Percentiles rank a stretch among this genome's conserved stretches.
These are phyloP conservation scores for Plebejus argus DNA, from an alignment of 2,888 invertebrate genomes.

Conservation along the genomic window DNA sequence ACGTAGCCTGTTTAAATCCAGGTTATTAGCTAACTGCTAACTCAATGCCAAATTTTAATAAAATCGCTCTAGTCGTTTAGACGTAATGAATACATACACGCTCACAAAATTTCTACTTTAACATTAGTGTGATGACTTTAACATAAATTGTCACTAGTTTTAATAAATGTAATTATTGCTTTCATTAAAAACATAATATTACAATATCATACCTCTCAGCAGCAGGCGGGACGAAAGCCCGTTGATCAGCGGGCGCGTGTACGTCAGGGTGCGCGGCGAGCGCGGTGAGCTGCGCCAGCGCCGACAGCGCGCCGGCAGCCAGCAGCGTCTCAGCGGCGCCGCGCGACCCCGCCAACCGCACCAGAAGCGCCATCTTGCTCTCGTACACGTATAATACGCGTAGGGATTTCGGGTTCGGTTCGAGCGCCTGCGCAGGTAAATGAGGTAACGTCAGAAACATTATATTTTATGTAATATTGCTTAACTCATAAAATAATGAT, in stretches of 20 bases:
- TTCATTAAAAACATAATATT: too few relatives aligned
- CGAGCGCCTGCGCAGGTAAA: constrained; percentile 72
- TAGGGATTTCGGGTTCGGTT: constrained; percentile 84
- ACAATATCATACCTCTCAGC: too few relatives aligned
- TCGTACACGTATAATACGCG: constrained; percentile 92
- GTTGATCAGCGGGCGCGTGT: constrained; percentile 51
- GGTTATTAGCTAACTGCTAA: too few relatives aligned
- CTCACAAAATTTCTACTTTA: too few relatives aligned
- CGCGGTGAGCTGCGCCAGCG: constrained; percentile 83
- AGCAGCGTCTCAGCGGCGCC: constrained; percentile 86
- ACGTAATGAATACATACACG: too few relatives aligned
- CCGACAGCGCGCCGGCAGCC: constrained; percentile 87
- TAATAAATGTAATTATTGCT: too few relatives aligned
- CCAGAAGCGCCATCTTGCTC: constrained; percentile 90
- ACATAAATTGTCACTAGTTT: too few relatives aligned
- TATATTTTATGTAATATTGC: neutral
- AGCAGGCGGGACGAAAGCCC: constrained; percentile 58
- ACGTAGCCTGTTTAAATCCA: too few relatives aligned
- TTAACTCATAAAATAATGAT: constrained; percentile 10
- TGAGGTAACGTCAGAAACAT: neutral
- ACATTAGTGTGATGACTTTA: too few relatives aligned
- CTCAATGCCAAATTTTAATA: too few relatives aligned
- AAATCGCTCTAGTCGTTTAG: too few relatives aligned
- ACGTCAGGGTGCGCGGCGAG: constrained; percentile 88
- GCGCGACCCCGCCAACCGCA: constrained; percentile 84